Conservation (phyloP, 2,888 invertebrate genomes). For the Lamproptera curius region DNA sequence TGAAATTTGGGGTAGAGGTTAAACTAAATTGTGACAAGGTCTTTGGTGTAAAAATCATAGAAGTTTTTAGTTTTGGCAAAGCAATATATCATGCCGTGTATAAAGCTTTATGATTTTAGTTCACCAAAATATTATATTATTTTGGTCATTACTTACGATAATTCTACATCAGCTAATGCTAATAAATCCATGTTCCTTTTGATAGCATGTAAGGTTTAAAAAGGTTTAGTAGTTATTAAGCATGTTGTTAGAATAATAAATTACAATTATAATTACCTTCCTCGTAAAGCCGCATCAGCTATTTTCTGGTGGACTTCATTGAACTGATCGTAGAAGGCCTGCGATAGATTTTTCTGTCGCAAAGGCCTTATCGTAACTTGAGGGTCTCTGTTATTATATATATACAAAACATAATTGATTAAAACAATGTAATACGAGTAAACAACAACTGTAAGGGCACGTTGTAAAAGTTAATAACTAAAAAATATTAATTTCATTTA, state of each 20-base stretch:
- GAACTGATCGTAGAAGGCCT: constrained; percentile 74
- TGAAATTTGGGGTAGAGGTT: too few relatives aligned
- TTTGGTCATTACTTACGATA: constrained; percentile 60
- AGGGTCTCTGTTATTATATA: constrained; percentile 49
- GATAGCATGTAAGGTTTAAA: constrained; percentile 42
- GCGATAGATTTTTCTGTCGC: constrained; percentile 80
- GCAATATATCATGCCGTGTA: too few relatives aligned
- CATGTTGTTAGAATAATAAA: background rate
- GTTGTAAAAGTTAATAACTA: too few relatives aligned
- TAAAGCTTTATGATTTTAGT: too few relatives aligned
- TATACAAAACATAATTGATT: too few relatives aligned
- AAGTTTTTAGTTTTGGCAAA: too few relatives aligned
- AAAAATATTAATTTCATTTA: too few relatives aligned
- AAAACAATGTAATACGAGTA: too few relatives aligned
- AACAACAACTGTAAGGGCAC: too few relatives aligned
- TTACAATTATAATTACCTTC: constrained; percentile 60
- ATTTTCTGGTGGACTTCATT: constrained; percentile 78
- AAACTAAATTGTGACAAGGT: too few relatives aligned
- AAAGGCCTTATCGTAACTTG: constrained; percentile 74
- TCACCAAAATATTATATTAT: too few relatives aligned
- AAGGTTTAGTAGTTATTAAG: background rate
- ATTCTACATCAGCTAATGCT: constrained; percentile 46
- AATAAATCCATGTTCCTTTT: constrained; percentile 58
- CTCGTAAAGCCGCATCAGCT: constrained; percentile 72
- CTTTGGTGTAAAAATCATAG: too few relatives aligned